Evolutionary conservation across 2,797 vertebrate species (phyloP), one percentile per base, ranked within the genome.

Genomic region (Sebastolobus altivelis): DNA sequence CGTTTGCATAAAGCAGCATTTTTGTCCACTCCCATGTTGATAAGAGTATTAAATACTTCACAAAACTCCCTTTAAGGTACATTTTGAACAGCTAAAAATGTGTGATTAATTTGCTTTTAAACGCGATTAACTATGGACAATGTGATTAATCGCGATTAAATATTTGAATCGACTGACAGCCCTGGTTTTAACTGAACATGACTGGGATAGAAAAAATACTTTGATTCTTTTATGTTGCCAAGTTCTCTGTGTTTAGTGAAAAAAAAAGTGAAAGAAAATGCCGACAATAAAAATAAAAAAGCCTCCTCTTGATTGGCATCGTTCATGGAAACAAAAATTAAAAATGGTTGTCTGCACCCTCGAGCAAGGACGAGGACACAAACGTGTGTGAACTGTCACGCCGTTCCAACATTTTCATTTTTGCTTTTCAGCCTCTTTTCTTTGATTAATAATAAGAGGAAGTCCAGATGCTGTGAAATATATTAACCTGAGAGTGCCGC

Each of bases 401-500:
- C 18, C 13, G 18, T 18, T 38, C 8, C 4, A 18, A 16, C 2
- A 22, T 49, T 75, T 59, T 35, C 18, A 55, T 75, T 73, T 83
- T 71, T 46, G 5, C n/a, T 82, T 80, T 80, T 60, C 69, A 70
- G 35, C 49, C 38, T 52, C n/a, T 87, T 66, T 75, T 1, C 40
- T 83, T 77, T 72, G 37, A 85, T 86, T 89, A 86, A 79, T 85
- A 87, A 83, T 40, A 73, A 31, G 14, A 87, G 38, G 35, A 78
- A 69, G 72, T 38, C 65, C 52, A 78, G 77, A 75, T 33, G 56
- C 80, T 38, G 72, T 62, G 29, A 83, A 86, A 85, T 55, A 84
- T 78, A 92, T 92, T 82, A 89, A 91, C 81, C 71, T 40, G 75
- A 79, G 80, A 77, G 76, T 16, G 63, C 33, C n/a, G 72, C 6